phyloP scores from a whole-genome alignment of 2,113 vertebrate genomes.

The Brachypodius melanocephalos region DNA sequence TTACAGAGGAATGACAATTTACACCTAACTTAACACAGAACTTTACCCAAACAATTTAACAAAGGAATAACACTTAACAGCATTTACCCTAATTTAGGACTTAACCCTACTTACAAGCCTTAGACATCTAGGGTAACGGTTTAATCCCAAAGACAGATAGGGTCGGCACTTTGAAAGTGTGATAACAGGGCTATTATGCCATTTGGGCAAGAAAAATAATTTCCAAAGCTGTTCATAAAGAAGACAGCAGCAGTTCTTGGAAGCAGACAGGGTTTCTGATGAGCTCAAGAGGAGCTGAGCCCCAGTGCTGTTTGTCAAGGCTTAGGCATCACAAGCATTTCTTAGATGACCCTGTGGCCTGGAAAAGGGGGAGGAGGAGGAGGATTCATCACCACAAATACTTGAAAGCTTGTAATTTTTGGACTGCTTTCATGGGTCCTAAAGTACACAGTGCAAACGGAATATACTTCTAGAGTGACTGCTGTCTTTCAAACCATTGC shows the following conservation, averaged over 20 bases:
- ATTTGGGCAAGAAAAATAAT: accelerated
- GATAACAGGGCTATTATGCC: background rate
- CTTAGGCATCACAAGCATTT: background rate
- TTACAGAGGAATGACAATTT: background rate
- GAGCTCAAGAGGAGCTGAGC: background rate
- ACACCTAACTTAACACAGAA: background rate
- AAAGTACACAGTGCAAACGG: background rate
- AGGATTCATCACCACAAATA: background rate
- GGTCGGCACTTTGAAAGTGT: background rate
- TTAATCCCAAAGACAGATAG: background rate
- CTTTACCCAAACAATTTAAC: background rate
- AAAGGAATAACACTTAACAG: background rate
- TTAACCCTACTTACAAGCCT: background rate
- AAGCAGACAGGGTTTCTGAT: background rate
- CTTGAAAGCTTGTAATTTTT: background rate
- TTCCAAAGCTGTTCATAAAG: background rate
- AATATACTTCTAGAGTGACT: background rate
- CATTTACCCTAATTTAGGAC: background rate
- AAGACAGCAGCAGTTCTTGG: background rate
- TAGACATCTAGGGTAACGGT: background rate
- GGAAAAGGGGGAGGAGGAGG: background rate
- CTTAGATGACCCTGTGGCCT: background rate
- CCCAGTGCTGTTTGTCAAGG: background rate
- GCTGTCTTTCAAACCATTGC: background rate
- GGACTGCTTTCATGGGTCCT: background rate